Evolutionary conservation across 2,888 invertebrate genomes (phyloP).

Genomic region (Cryptocephalus primarius): DNA sequence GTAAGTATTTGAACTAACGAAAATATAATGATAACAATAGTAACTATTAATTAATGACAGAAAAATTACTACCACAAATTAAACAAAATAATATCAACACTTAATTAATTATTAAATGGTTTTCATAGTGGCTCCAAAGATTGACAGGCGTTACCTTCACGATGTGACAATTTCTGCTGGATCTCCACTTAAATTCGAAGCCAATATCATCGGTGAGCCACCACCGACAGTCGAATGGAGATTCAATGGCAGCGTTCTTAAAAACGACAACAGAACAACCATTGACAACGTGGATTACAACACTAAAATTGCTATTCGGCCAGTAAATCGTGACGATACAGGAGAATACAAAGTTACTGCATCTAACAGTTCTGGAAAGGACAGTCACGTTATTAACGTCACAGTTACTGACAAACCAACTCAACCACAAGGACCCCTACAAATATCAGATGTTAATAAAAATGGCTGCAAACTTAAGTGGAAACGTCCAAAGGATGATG

Average conservation of each 20-base stretch:
- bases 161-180: conserved; percentile 88
- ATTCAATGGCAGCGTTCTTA: conserved; percentile 69
- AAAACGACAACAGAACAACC: conserved; percentile 53
- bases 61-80: too few species aligned
- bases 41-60: too few species aligned
- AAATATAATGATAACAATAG: background rate
- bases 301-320: conserved; percentile 75
- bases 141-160: conserved; percentile 84
- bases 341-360: conserved; percentile 83
- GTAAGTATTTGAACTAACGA: conserved; percentile 35
- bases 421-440: conserved; percentile 81
- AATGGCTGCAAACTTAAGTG: conserved; percentile 91
- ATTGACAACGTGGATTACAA: conserved; percentile 81
- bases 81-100: too few species aligned
- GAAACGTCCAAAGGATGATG: conserved; percentile 92
- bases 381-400: conserved; percentile 70
- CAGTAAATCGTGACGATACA: conserved; percentile 68
- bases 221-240: conserved; percentile 91
- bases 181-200: conserved; percentile 85
- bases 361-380: conserved; percentile 78
- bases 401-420: conserved; percentile 79
- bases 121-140: conserved; percentile 75
- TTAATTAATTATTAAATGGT: background rate
- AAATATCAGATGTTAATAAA: conserved; percentile 81
- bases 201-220: conserved; percentile 89